Base-by-base conservation (phyloP, 2,888 invertebrate species). In the Ichneumoninae sp. region DNA sequence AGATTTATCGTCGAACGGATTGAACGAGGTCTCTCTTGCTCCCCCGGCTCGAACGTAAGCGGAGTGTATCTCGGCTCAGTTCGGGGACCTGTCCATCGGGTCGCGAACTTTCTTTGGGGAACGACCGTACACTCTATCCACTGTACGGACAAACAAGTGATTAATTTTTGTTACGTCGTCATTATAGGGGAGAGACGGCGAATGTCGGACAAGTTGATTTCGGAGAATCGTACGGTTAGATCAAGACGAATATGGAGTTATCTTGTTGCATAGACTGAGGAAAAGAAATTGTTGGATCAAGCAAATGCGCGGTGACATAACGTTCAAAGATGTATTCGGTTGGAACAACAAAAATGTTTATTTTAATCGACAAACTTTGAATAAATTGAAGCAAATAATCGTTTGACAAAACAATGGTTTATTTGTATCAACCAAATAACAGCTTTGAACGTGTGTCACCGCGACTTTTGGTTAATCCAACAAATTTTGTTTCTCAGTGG, bases 1-100 rank as follows among this genome's bases (percentile, higher is more conserved):
- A 82, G 84, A 84, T 84, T 84, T 81, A 84, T 84, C 78, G 78
- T 71, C 76, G 70, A 84, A 81, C 74, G 84, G 65, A 84, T 84
- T 84, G 78, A 79, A 84, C 82, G 82, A 84, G 82, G 70, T 75
- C 33, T 75, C 60, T 40, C 44, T 54, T 22, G 10, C 72, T 60
- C 44, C 4, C 57, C 26, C 40, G n/a, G 52, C 57, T 71, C 66
- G 70, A 75, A 78, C 70, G 52, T 75, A 78, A 74, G 57, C 26
- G 16, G 52, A 76, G 66, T 52, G 50, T 72, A 71, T 71, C 70
- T 69, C 54, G 65, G 4, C 40, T 78, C 65, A n/a, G 62, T 69
- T 68, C 44, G 54, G n/a, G 62, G 84, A 84, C 77, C 83, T 74
- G 77, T 69, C 80, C 77, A 72, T 22, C 47, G 60, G 72, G 72